Base-by-base conservation (phyloP, 2,888 invertebrate species). In the Lycia hirtaria region DNA sequence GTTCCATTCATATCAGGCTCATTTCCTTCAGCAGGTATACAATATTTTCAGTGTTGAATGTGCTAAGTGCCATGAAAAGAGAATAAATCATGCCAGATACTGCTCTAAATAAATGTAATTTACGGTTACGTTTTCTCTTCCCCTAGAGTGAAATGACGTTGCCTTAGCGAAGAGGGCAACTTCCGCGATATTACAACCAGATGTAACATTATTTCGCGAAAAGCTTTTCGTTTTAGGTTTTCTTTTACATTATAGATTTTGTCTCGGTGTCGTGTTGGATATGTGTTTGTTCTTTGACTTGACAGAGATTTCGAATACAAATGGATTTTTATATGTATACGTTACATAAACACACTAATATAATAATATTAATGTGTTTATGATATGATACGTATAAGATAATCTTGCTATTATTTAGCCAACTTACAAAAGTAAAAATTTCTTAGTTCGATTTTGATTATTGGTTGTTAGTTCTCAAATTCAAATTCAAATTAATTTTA, bases 81-180 rank as follows among this genome's bases (percentile, higher is more conserved):
- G 73, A 78, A 84, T 84, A 84, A 81, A 84, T 82, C 81, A 83
- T 77, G 73, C 73, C 76, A 78, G 80, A 81, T 81, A 80, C 77
- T 80, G 78, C 75, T 79, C 73, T 80, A 82, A 81, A 82, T 84
- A 82, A 82, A 82, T 73, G 79, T 80, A 82, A 83, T 81, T 82
- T 81, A 83, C 78, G 77, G 76, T 76, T 74, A 77, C 83, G 72
- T 53, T 75, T 76, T 82, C 77, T 72, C 74, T 72, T 75, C 79
- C 76, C 72, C 62, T 62, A 64, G 75, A 79, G 79, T 75, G 73
- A 80, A 78, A 80, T 81, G 76, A 81, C 57, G 57, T 48, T 73
- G 73, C 68, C 52, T 55, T 35, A 52, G 52, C 48, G 37, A 52
- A 47, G 62, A 66, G 67, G 68, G 64, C 60, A 58, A 58, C 57